Evolutionary conservation across 92 coral and sea anemone species (phyloP), one percentile per base, ranked within the genome.

Genomic region (Isaurus tuberculatus): DNA sequence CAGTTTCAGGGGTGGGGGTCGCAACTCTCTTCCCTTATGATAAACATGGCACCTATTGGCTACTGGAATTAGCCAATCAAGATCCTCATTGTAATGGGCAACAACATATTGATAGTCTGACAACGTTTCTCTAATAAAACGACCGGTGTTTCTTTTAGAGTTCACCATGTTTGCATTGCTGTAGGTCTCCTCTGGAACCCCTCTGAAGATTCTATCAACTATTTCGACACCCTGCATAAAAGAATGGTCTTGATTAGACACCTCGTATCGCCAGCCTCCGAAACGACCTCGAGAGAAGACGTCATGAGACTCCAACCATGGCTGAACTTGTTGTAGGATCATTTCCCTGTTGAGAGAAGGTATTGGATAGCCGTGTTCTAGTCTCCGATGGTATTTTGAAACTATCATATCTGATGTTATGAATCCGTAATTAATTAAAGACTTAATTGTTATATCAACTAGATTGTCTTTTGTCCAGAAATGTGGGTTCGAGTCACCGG

Each of bases 221-320:
- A 84, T 53, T 60, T 91, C 94, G 60, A 88, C 94, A 0, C 94
- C 94, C 83, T 91, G 94, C 94, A 91, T 88, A 13, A 91, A 85
- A 31, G 94, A 91, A 75, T 91, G 94, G 57, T 90, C 94, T 73
- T 90, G 94, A 29, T 84, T 90, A 13, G 89, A 46, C 10, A 90
- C 94, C 46, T 91, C 94, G 30, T 91, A 91, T 16, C 88, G 85
- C 94, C 94, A 91, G 5, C 94, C 94, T 23, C 94, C 94, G 73
- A 91, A 91, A 25, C 94, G 84, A 26, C 94, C 94, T 0, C 94
- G 92, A 1, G 92, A 91, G 83, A 48, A 88, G 53, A 91, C 81
- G 22, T 55, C 57, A 13, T 88, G 64, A 3, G 92, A 80, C 44
- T 91, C 73, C 42, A 91, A 19, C 94, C 94, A 91, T 9, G 87